A percentile compares a stretch with the other conserved stretches of the same genome.
Conservation (phyloP, 2,797 vertebrate species). For the Alosa sapidissima region DNA sequence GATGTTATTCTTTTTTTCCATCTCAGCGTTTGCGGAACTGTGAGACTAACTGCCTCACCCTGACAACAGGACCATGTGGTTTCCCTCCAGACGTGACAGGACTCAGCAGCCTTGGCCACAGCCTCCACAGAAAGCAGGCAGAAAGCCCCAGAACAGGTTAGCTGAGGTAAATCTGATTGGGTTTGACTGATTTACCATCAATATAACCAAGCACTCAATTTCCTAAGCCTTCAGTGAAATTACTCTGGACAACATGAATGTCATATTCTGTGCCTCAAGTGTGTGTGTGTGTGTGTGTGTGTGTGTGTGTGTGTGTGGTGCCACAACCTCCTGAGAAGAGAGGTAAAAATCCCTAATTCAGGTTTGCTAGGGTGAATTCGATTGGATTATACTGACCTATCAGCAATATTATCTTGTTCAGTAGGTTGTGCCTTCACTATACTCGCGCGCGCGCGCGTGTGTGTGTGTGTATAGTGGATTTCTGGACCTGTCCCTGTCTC, state of each 20-base stretch:
- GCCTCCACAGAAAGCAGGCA: background rate
- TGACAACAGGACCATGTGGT: background rate
- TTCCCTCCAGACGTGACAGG: constrained; percentile 8
- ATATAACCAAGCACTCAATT: background rate
- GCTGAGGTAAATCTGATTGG: background rate
- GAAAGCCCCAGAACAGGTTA: background rate
- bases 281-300: background rate
- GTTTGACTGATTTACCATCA: background rate
- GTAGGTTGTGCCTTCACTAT: too few species aligned
- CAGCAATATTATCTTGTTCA: too few species aligned
- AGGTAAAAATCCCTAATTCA: background rate
- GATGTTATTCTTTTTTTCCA: too few species aligned
- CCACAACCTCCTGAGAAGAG: too few species aligned
- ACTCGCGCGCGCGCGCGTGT: too few species aligned
- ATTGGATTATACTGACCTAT: background rate
- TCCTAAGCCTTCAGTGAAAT: background rate
- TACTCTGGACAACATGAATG: background rate
- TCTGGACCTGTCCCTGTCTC: too few species aligned
- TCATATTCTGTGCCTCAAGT: background rate
- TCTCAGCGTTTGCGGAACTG: background rate
- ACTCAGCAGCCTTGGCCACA: background rate
- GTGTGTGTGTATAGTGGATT: too few species aligned
- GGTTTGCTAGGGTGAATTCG: background rate
- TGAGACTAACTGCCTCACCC: background rate
- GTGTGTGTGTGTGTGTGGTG: too few species aligned